Evolutionary conservation across 2,113 vertebrate genomes (phyloP), one percentile per base, ranked within the genome.

Genomic region (Gambusia affinis): DNA sequence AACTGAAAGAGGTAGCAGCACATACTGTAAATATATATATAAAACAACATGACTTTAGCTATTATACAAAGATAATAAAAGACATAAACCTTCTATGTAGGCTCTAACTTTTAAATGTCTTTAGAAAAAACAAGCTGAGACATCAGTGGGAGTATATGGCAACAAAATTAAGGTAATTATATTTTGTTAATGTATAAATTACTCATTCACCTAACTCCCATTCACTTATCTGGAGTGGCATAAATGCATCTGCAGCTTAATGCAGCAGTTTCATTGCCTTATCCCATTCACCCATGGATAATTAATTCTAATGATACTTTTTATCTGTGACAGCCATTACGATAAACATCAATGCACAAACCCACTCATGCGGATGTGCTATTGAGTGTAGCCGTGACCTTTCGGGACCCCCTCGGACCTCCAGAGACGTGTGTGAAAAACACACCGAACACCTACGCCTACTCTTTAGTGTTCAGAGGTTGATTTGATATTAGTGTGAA

Each of bases 401-500:
- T 92, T 92, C 77, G 62, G 68, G 88, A 92, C 85, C 83, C 85
- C 79, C 74, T 57, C 3, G 79, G 85, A 85, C 87, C 86, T 86
- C 81, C 83, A 66, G 83, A 81, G 88, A 87, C 72, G 28, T 77
- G 85, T 81, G 86, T 80, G 85, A 88, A 86, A 91, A 90, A 87
- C 78, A 87, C 79, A 75, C 83, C 3, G 28, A 80, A 86, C 86
- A 87, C 88, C 89, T 87, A 89, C 39, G 60, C 72, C 70, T 73
- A 86, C 81, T 84, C 87, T 90, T 93, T 82, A 82, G 79, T 84
- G 89, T 80, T 81, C 76, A 30, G 82, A 57, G 85, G 78, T 79
- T 80, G 85, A 87, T 94, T 92, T 94, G 90, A 93, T 93, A 89
- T 75, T 88, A 90, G 88, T 76, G 80, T 92, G 92, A 93, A 92